A percentile compares a stretch with the other conserved stretches of the same genome.
phyloP scores from a whole-genome alignment of 2,888 invertebrate species.

The Aromia moschata region DNA sequence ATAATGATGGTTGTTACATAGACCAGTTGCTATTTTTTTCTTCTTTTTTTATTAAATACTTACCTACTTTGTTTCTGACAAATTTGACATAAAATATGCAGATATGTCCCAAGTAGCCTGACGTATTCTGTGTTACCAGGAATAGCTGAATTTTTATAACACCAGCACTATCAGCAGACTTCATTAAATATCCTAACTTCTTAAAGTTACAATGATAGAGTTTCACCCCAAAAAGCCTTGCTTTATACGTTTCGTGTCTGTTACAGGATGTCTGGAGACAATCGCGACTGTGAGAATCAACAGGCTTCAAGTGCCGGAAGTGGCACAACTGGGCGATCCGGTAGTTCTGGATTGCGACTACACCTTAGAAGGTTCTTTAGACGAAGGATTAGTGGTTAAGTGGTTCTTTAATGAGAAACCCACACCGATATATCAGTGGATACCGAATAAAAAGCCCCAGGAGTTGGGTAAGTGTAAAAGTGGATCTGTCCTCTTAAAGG shows the following conservation, averaged over 20 bases:
- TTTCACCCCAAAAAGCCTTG: too few species aligned
- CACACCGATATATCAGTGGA: conserved; percentile 69
- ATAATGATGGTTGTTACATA: too few species aligned
- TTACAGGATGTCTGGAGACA: conserved; percentile 20
- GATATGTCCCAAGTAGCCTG: too few species aligned
- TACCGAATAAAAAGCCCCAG: conserved; percentile 63
- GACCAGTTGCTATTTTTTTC: too few species aligned
- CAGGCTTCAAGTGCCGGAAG: conserved; percentile 60
- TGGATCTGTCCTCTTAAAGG: background rate
- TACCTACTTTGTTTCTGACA: too few species aligned
- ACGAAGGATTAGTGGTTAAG: conserved; percentile 67
- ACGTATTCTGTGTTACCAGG: too few species aligned
- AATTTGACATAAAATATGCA: too few species aligned
- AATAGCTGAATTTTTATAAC: too few species aligned
- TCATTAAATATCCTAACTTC: too few species aligned
- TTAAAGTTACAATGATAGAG: too few species aligned
- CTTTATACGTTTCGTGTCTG: conserved; percentile 1
- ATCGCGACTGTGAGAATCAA: conserved; percentile 52
- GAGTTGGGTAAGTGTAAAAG: conserved; percentile 59
- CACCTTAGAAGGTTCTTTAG: conserved; percentile 56
- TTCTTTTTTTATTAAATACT: too few species aligned
- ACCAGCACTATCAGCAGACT: too few species aligned
- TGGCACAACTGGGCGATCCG: conserved; percentile 60
- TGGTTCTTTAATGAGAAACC: conserved; percentile 66
- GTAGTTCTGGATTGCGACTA: conserved; percentile 69